A percentile compares a stretch with the other conserved stretches of the same genome.
phyloP scores from a whole-genome alignment of 2,797 vertebrate genomes.

The Nothura maculosa region DNA sequence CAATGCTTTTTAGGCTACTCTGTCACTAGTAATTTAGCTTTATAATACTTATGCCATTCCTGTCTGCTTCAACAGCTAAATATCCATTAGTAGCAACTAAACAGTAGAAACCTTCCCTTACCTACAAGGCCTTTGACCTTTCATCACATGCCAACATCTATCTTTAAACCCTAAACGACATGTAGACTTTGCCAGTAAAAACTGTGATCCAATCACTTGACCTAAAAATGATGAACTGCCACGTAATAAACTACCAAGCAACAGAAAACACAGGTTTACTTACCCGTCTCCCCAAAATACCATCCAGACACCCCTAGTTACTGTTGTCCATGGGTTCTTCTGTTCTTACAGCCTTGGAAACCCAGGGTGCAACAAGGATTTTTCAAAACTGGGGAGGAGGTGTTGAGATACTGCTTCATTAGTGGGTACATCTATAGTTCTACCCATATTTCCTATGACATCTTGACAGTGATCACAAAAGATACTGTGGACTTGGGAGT shows the following conservation, averaged over 20 bases:
- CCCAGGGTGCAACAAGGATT: neutral
- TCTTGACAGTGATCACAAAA: neutral
- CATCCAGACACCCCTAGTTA: neutral
- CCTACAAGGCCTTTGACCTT: conserved; percentile 13
- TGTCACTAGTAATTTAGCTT: neutral
- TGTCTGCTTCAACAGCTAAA: neutral
- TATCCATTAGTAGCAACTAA: conserved; percentile 25
- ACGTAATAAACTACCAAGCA: neutral
- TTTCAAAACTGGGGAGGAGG: rapidly evolving
- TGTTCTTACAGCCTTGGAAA: neutral
- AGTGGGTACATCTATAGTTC: neutral
- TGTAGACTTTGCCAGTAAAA: neutral
- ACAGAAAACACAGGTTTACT: neutral
- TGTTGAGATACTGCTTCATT: neutral
- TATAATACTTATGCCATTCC: neutral
- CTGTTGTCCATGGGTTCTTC: neutral
- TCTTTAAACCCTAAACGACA: conserved; percentile 27
- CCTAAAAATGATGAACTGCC: neutral
- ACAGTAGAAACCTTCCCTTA: neutral
- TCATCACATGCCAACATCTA: neutral
- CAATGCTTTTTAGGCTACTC: neutral
- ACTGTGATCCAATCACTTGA: neutral
- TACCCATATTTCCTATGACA: neutral
- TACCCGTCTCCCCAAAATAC: neutral
- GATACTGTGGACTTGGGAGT: neutral